These are phyloP conservation scores for Eriosoma lanigerum DNA, from an alignment of 1,140 invertebrate genomes.

Conservation along the genomic window DNA sequence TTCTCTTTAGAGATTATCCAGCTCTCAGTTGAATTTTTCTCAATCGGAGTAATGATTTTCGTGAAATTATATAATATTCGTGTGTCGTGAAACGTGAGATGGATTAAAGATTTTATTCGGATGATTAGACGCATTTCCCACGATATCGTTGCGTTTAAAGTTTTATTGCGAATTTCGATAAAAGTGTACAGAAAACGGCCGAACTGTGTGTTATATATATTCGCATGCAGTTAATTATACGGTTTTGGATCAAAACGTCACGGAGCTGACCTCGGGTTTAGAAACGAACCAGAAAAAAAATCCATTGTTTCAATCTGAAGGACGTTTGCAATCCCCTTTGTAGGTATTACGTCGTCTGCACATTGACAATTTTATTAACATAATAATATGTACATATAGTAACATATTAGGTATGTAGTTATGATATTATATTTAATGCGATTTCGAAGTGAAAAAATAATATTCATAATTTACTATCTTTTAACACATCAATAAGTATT, in stretches of 20 bases:
- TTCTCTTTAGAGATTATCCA: too few relatives aligned
- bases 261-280: conserved; percentile 1
- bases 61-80: not conserved
- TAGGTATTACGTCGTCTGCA: too few relatives aligned
- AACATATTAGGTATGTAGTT: too few relatives aligned
- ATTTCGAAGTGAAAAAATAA: too few relatives aligned
- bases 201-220: not conserved
- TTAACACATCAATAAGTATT: too few relatives aligned
- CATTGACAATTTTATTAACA: too few relatives aligned
- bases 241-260: not conserved
- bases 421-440: too few relatives aligned
- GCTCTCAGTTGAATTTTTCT: too few relatives aligned
- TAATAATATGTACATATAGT: too few relatives aligned
- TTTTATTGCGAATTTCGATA: not conserved
- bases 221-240: not conserved
- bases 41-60: too few relatives aligned
- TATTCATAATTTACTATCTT: too few relatives aligned
- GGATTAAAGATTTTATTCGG: not conserved
- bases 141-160: not conserved
- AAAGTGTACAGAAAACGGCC: not conserved
- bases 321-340: not conserved
- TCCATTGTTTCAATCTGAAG: conserved; percentile 19
- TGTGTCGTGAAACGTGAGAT: too few relatives aligned
- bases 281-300: not conserved
- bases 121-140: conserved; percentile 25